phyloP scores from a whole-genome alignment of 2,113 vertebrate genomes.

The Sturnus vulgaris region DNA sequence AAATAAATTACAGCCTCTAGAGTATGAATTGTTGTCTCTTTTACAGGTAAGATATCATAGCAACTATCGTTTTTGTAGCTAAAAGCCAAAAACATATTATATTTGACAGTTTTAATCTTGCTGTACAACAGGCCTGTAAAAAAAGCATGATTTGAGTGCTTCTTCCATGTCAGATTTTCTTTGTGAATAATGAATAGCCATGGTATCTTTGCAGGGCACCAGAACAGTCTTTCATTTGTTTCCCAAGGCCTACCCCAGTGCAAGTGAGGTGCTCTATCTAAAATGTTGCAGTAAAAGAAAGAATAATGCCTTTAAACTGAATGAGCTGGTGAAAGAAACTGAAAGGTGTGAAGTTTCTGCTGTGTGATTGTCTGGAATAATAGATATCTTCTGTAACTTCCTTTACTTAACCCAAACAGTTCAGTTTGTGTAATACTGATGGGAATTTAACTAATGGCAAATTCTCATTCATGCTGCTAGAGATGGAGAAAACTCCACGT shows the following conservation, averaged over 20 bases:
- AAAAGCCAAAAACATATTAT: not conserved
- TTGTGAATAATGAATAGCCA: not conserved
- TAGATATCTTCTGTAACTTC: not conserved
- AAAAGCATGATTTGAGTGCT: not conserved
- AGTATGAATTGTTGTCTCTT: not conserved
- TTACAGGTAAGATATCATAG: not conserved
- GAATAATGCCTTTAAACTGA: not conserved
- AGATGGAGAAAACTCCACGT: not conserved
- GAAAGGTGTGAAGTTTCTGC: not conserved
- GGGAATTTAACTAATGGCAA: not conserved
- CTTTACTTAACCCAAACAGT: not conserved
- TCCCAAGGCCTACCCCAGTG: not conserved
- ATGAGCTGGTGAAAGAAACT: not conserved
- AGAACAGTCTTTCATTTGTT: not conserved
- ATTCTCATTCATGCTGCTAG: not conserved
- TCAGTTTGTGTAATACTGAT: not conserved
- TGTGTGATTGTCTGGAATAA: not conserved
- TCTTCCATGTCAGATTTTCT: not conserved
- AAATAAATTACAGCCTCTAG: not conserved
- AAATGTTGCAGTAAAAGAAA: not conserved
- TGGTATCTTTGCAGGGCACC: not conserved
- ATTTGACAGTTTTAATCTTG: constrained; percentile 4
- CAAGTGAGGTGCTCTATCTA: not conserved
- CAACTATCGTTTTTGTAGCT: not conserved
- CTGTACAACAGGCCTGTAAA: not conserved